Percentiles rank a stretch among this genome's conserved stretches.
phyloP scores from a whole-genome alignment of 2,113 vertebrate genomes.

The Lycocorax pyrrhopterus region DNA sequence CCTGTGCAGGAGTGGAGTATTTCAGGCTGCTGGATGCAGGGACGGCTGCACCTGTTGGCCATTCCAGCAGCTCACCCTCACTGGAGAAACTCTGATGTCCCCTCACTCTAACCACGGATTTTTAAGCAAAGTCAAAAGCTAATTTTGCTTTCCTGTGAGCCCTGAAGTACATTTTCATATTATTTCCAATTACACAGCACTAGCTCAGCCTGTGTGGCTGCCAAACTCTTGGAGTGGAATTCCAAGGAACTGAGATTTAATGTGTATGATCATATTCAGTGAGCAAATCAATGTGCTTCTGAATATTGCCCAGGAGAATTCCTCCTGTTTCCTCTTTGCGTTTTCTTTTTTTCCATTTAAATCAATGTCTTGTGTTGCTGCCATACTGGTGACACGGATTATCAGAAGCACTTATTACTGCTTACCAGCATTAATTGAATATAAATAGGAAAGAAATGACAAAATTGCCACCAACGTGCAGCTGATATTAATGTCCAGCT shows the following conservation, averaged over 20 bases:
- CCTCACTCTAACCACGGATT: neutral
- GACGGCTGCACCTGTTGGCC: neutral
- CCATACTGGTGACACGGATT: neutral
- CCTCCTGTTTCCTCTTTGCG: neutral
- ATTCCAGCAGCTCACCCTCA: neutral
- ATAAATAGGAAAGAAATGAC: neutral
- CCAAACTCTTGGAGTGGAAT: constrained; percentile 3
- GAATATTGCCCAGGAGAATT: neutral
- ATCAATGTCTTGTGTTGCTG: neutral
- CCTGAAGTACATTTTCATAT: neutral
- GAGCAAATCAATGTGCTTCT: constrained; percentile 8
- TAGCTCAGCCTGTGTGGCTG: neutral
- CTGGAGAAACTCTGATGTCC: neutral
- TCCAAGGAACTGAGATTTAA: constrained; percentile 37
- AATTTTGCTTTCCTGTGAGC: neutral
- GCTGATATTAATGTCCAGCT: neutral
- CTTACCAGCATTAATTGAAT: neutral
- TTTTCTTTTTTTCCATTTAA: neutral
- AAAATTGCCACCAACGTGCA: neutral
- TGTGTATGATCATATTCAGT: neutral
- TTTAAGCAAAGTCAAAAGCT: neutral
- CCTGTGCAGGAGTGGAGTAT: neutral
- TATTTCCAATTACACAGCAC: neutral
- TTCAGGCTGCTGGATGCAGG: neutral
- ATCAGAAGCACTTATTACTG: neutral